Evolutionary conservation across 2,888 invertebrate species (phyloP).

Genomic region (Drosophila ustulata): DNA sequence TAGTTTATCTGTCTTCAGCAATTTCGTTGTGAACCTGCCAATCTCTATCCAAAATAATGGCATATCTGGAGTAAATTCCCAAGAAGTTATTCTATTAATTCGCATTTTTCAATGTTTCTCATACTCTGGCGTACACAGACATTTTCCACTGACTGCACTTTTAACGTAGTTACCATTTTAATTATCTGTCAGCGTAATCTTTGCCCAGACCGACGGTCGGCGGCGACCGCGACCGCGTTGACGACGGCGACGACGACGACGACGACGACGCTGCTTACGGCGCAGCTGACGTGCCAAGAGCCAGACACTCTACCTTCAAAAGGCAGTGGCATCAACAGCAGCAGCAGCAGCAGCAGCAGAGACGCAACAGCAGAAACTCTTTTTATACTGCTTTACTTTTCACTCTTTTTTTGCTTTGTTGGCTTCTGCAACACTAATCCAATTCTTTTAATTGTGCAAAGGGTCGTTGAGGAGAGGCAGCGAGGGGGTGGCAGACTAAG

Average conservation of each 20-base stretch:
- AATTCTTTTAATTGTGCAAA: slow-evolving; percentile 73
- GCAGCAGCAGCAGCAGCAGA: neutral
- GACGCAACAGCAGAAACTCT: slow-evolving; percentile 28
- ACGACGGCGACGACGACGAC: slow-evolving; percentile 18
- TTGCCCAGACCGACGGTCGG: slow-evolving; percentile 51
- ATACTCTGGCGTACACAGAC: slow-evolving; percentile 28
- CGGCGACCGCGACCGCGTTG: slow-evolving; percentile 16
- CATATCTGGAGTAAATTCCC: neutral
- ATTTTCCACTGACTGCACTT: slow-evolving; percentile 51
- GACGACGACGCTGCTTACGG: slow-evolving; percentile 28
- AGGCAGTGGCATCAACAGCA: slow-evolving; percentile 5
- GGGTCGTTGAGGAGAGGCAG: neutral
- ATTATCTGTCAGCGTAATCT: slow-evolving; percentile 80
- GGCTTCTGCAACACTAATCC: slow-evolving; percentile 67
- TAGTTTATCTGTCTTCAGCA: neutral
- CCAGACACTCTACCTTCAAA: slow-evolving; percentile 66
- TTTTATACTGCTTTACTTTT: slow-evolving; percentile 43
- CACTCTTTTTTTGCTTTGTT: slow-evolving; percentile 36
- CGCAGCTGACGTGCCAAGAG: slow-evolving; percentile 70
- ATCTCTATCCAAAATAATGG: neutral
- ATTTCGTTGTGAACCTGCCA: neutral
- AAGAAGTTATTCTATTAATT: neutral
- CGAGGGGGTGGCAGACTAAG: slow-evolving; percentile 24
- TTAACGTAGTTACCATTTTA: slow-evolving; percentile 75
- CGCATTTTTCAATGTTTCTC: neutral